Evolutionary conservation across 2,888 invertebrate species (phyloP), one percentile per base, ranked within the genome.

Genomic region (Xestobium rufovillosum): DNA sequence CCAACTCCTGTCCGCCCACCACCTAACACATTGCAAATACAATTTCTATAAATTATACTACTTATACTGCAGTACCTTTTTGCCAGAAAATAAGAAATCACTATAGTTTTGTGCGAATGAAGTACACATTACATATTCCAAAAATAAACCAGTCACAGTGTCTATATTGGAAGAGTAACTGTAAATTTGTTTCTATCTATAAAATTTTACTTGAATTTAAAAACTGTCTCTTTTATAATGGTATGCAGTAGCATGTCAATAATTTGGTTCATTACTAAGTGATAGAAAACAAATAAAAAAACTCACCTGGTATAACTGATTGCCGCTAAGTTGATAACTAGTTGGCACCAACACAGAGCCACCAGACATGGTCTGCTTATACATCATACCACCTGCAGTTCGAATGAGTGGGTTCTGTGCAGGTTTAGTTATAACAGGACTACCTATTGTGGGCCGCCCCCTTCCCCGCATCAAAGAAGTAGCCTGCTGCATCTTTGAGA

Each of bases 271-370:
- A n/a, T n/a, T n/a, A n/a, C n/a, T n/a, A n/a, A n/a, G n/a, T n/a
- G n/a, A n/a, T n/a, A n/a, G n/a, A n/a, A n/a, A n/a, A n/a, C n/a
- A n/a, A n/a, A n/a, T n/a, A n/a, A n/a, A n/a, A n/a, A n/a, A 43
- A 58, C 65, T 68, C 63, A 80, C 79, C 71, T 76, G 74, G 65
- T 73, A 77, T 50, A 77, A 66, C 57, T 78, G 76, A 59, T 74
- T 76, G 47, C 72, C 73, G 47, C 70, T 66, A 45, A 76, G 65
- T 47, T 73, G 75, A 57, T 76, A 79, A 39, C 73, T 73, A 6
- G 75, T 70, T 9, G 77, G 73, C 37, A 76, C 67, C 48, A 73
- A 58, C 29, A 76, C 68, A 36, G 68, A 67, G 41, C 72, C 69
- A 30, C 71, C 70, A 13, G 76, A 67, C 41, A 71, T 72, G 41